These are phyloP conservation scores for Poicephalus gulielmi DNA, from an alignment of 2,113 vertebrate species.

Conservation along the genomic window DNA sequence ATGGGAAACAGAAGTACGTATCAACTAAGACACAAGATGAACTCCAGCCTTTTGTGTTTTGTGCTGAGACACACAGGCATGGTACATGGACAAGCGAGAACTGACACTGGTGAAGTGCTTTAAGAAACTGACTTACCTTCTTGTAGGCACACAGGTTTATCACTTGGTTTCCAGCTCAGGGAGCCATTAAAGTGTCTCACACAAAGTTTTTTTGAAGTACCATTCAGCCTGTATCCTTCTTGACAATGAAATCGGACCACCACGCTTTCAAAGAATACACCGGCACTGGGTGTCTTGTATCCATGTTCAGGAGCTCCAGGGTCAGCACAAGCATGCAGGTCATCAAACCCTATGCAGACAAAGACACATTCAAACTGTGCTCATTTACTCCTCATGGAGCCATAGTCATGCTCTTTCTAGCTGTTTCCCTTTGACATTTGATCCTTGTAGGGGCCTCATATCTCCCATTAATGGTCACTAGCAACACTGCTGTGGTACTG, in stretches of 20 bases:
- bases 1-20: neutral
- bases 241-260: constrained; percentile 82
- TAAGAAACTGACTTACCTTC: constrained; percentile 76
- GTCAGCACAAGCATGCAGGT: constrained; percentile 77
- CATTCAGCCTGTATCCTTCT: constrained; percentile 83
- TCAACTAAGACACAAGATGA: neutral
- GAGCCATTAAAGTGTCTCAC: constrained; percentile 79
- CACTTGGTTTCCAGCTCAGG: constrained; percentile 82
- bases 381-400: neutral
- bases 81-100: neutral
- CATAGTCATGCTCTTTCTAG: accelerated
- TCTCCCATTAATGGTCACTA: neutral
- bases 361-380: neutral
- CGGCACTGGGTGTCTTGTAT: constrained; percentile 75
- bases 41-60: neutral
- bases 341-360: constrained; percentile 72
- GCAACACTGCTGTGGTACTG: neutral
- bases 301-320: constrained; percentile 82
- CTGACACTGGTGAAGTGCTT: neutral
- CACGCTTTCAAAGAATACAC: constrained; percentile 80
- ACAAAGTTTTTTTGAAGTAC: constrained; percentile 82
- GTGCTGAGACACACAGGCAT: neutral
- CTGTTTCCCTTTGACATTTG: neutral
- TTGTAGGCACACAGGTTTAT: constrained; percentile 81
- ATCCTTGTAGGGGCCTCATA: neutral